A percentile compares a stretch with the other conserved stretches of the same genome.
phyloP scores from a whole-genome alignment of 2,888 invertebrate genomes.

The Tiliacea aurago region DNA sequence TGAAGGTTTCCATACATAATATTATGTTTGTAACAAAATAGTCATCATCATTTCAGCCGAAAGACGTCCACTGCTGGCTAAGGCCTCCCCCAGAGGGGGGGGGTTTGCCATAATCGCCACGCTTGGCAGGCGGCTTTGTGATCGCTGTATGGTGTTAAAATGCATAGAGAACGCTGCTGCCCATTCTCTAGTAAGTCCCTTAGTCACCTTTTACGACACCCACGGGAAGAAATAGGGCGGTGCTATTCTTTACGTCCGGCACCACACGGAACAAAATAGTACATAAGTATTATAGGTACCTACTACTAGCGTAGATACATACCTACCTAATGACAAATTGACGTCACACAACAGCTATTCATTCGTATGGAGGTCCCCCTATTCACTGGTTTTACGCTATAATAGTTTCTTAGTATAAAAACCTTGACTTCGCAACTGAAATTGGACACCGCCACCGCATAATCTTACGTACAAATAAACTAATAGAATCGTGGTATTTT shows the following conservation, averaged over 20 bases:
- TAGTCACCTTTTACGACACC: no score
- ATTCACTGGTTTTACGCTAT: slow-evolving; percentile 74
- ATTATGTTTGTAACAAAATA: slow-evolving; percentile 4
- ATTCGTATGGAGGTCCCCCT: slow-evolving; percentile 71
- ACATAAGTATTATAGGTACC: not conserved
- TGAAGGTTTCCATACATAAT: slow-evolving; percentile 32
- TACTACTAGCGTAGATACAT: not conserved
- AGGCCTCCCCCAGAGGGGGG: no score
- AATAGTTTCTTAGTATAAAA: slow-evolving; percentile 74
- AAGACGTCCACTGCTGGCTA: no score
- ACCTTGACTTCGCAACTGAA: slow-evolving; percentile 80
- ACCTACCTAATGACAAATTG: slow-evolving; percentile 46
- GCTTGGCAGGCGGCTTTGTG: no score
- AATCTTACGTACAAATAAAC: slow-evolving; percentile 55
- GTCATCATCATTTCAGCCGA: no score
- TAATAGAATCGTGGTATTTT: slow-evolving; percentile 45
- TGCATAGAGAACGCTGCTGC: no score
- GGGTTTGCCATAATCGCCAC: no score
- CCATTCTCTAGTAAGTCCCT: no score
- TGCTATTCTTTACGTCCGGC: no score
- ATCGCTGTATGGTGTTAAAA: no score
- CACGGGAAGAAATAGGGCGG: no score
- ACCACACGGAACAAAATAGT: no score
- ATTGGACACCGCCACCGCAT: slow-evolving; percentile 79
- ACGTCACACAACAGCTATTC: slow-evolving; percentile 73